These are phyloP conservation scores for Drosophila subobscura DNA, from an alignment of 1,140 invertebrate species.

Conservation along the genomic window DNA sequence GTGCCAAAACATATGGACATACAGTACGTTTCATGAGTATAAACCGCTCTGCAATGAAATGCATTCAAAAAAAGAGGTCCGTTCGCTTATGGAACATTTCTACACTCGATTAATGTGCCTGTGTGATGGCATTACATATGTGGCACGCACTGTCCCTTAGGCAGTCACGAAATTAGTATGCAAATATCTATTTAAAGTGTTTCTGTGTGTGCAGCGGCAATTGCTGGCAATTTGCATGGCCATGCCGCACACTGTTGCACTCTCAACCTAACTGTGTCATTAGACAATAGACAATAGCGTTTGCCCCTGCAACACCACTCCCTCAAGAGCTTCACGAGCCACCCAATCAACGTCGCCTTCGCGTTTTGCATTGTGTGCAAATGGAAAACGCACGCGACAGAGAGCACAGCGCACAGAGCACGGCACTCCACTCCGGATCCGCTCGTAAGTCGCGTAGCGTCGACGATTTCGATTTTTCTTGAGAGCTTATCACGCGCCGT, in stretches of 20 bases:
- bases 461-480: slow-evolving; percentile 51
- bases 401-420: slow-evolving; percentile 54
- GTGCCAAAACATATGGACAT: slow-evolving; percentile 45
- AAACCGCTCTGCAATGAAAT: background rate
- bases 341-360: slow-evolving; percentile 21
- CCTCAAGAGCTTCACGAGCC: background rate
- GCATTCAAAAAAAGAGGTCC: no score
- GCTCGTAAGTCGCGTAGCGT: slow-evolving; percentile 21
- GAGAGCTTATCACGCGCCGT: slow-evolving; percentile 32
- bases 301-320: background rate
- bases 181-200: background rate
- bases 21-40: slow-evolving; percentile 16
- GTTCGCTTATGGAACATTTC: no score
- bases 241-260: slow-evolving; percentile 21
- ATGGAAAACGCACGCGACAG: slow-evolving; percentile 66
- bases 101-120: no score
- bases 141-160: no score
- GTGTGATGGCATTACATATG: no score
- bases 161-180: no score
- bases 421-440: slow-evolving; percentile 1
- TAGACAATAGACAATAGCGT: slow-evolving; percentile 40
- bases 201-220: slow-evolving; percentile 36
- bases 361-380: slow-evolving; percentile 55
- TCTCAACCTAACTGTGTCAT: slow-evolving; percentile 49
- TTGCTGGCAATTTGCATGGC: slow-evolving; percentile 68